Base-by-base conservation (phyloP, 2,888 invertebrate species). In the Trichacis sp. region DNA sequence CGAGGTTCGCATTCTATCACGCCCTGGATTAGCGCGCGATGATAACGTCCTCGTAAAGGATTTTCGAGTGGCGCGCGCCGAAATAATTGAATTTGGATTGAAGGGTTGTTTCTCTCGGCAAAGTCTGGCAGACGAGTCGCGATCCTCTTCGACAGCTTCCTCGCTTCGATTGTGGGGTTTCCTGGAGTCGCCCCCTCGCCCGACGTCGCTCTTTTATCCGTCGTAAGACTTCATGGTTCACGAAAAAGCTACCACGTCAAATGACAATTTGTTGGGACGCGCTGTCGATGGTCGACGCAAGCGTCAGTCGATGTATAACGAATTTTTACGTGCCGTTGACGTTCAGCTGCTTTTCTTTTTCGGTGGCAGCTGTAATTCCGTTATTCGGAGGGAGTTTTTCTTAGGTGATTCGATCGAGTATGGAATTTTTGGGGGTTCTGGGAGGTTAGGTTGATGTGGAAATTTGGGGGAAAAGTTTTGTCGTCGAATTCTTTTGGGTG, bases 41-140 rank as follows among this genome's bases (percentile, higher is more conserved):
- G 24, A 46, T 29, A 29, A 46, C 29, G 29, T 55, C 49, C 64
- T 70, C 53, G 51, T 59, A 58, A 52, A 64, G 71, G 69, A 71
- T 75, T 73, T 75, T 74, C 72, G 52, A 73, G 69, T 58, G 59
- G 42, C 61, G 72, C 48, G 74, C 62, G 62, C 60, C 68, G 65
- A 77, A 83, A 82, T 82, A 82, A 82, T 82, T 83, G 81, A 82
- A 83, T 82, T 82, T 81, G 77, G 77, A 81, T 78, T 76, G 78
- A 77, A 76, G 80, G 75, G 77, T 76, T 80, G 76, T 77, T 73
- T 70, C 68, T 33, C 33, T 68, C 59, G 60, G 62, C 63, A 47
- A 60, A 60, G 68, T 60, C 68, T 59, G 61, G 58, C 48, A 42
- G 12, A 19, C 40, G 30, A 12, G 29, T 45, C 17, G 49, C 42